phyloP scores from a whole-genome alignment of 1,140 invertebrate species.

The Scaptomyza montana region DNA sequence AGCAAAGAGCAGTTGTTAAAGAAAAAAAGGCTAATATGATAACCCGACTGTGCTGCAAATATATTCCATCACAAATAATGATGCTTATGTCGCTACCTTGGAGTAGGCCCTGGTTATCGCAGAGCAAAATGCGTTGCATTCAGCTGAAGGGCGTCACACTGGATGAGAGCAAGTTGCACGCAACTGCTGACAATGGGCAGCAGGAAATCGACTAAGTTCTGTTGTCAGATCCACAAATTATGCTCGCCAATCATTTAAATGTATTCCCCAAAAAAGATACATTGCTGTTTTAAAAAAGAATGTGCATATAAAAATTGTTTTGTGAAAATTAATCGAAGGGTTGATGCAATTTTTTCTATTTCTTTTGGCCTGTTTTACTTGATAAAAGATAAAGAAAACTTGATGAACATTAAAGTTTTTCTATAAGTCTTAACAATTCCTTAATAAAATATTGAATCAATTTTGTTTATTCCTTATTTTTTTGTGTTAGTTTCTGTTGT shows the following conservation, averaged over 20 bases:
- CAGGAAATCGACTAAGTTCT: conserved; percentile 37
- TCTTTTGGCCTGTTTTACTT: neutral
- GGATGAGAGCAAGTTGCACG: conserved; percentile 13
- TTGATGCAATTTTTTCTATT: neutral
- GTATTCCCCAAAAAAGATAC: neutral
- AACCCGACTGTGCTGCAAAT: conserved; percentile 15
- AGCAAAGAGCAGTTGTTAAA: neutral
- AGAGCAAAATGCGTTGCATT: conserved; percentile 28
- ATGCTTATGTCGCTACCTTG: conserved; percentile 48
- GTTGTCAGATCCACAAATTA: too few species aligned
- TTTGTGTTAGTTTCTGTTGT: neutral
- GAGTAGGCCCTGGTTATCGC: conserved; percentile 18
- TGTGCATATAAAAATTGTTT: conserved; percentile 28
- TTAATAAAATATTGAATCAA: neutral
- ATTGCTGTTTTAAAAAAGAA: conserved; percentile 16
- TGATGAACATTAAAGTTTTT: too few species aligned
- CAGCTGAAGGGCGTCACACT: conserved; percentile 38
- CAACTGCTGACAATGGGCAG: conserved; percentile 1
- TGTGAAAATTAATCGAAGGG: conserved; percentile 26
- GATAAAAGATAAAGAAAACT: too few species aligned
- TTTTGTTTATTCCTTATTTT: neutral
- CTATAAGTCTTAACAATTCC: neutral
- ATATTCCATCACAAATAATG: conserved; percentile 37
- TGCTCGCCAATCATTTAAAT: neutral
- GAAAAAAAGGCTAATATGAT: neutral